Evolutionary conservation across 2,888 invertebrate genomes (phyloP), one percentile per base, ranked within the genome.

Genomic region (Tromatobia lineatoria): DNA sequence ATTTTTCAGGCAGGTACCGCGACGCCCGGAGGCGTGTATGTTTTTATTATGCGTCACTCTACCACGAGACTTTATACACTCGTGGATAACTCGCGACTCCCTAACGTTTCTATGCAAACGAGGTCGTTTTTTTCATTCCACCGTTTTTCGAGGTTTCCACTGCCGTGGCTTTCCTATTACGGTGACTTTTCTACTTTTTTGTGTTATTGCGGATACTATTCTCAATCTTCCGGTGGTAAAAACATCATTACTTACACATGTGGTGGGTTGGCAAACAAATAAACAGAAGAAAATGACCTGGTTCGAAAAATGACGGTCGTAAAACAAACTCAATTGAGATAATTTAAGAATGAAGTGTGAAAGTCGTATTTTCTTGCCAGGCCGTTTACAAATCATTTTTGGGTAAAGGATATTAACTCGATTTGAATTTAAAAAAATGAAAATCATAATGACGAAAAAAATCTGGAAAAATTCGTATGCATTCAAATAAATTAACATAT

Each of bases 21-120:
- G 18, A 42, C 11, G 54, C 18, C 20, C 18, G 64, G 42, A 42
- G 70, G 34, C 13, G 66, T 67, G 38, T 42, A 54, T 18, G 3
- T 76, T 67, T 76, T 67, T 67, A 76, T 67, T 67, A 67, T 76
- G 54, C 45, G 15, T 76, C 57, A 61, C 15, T 50, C 50, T 47
- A 2, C 54, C 54, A 1, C 11, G 20, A 18, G 54, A 67, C 38
- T 67, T 42, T 10, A 50, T 20, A 38, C 23, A 76, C 23, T 74
- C 34, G 34, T 10, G 13, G 20, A 57, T n/a, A 38, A 42, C 29
- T 38, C 47, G 52, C 25, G 25, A 23, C 18, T 20, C 18, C 2
- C 42, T 13, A 23, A 25, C 76, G 76, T 67, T 76, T 74, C 50
- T 34, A 47, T 61, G 74, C 47, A 61, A 74, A 74, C 7, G n/a